Conservation (phyloP, 2,888 invertebrate genomes). For the Lamellibrachia columna region DNA sequence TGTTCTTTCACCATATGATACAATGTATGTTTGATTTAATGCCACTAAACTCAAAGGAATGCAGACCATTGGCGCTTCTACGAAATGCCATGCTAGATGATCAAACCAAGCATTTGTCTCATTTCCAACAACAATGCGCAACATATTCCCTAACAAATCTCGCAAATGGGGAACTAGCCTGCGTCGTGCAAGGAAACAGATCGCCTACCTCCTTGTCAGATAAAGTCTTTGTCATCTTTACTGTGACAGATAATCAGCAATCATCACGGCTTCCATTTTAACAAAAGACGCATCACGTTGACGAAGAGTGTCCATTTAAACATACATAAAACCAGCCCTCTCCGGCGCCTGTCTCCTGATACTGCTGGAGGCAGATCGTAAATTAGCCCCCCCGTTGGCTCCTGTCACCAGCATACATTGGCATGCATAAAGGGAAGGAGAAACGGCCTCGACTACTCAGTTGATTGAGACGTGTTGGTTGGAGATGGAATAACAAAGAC, state of each 20-base stretch:
- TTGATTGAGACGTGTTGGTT: background rate
- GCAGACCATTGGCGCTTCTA: no score
- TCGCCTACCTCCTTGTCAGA: background rate
- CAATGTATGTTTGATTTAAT: background rate
- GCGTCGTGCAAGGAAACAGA: background rate
- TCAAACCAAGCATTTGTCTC: no score
- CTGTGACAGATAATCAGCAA: background rate
- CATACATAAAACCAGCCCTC: background rate
- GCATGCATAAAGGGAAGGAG: background rate
- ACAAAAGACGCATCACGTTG: constrained; percentile 11
- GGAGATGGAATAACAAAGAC: background rate
- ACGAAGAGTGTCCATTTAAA: constrained; percentile 11
- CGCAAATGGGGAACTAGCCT: background rate
- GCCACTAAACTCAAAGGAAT: background rate
- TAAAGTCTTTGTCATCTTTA: background rate
- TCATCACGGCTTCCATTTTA: background rate
- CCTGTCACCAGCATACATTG: background rate
- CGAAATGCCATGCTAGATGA: no score
- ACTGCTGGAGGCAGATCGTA: background rate
- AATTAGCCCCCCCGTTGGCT: background rate
- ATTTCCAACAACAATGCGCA: no score
- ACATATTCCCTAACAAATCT: background rate
- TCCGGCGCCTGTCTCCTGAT: background rate
- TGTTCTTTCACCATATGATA: background rate
- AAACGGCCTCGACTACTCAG: background rate